Base-by-base conservation (phyloP, 2,888 invertebrate genomes). In the Lasioglossum marginatum region DNA sequence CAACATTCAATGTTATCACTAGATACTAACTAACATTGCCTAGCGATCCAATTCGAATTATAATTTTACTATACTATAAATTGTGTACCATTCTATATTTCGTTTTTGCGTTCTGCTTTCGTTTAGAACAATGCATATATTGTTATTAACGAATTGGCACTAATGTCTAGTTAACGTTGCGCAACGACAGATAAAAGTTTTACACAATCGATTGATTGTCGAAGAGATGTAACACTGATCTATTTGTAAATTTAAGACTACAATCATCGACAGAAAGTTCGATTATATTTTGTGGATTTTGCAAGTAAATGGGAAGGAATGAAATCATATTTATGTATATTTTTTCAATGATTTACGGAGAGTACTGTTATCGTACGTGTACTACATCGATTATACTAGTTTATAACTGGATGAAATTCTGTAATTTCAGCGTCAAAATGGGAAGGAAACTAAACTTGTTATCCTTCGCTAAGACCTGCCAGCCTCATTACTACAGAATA, bases 401-500 rank as follows among this genome's bases (percentile, higher is more conserved):
- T 57, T 45, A 19, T 82, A 86, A 82, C 76, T 31, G 63, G 70
- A 40, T 27, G 40, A 70, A n/a, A 83, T 74, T 74, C 52, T 90
- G 74, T 72, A 82, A 74, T 92, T 93, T 81, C 92, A 95, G 95
- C 90, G 94, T 94, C 95, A 95, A 95, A 94, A 95, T 95, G 95
- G 95, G 94, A 95, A 95, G 95, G 94, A 94, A 93, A 93, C 92
- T 94, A 87, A 92, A 93, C 91, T 93, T 94, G 92, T 93, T 93
- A 92, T 95, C 94, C 94, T 93, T 94, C 94, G 89, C 92, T 94
- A 92, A 94, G 94, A 94, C 94, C 94, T 95, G 95, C 94, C 94
- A 95, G 94, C 95, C 94, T 94, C 92, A 92, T 87, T 92, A 93
- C 93, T 92, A 94, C 92, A 91, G 93, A 91, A 92, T 91, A 93